Evolutionary conservation across 2,888 invertebrate species (phyloP).

Genomic region (Teinopalpus imperialis): DNA sequence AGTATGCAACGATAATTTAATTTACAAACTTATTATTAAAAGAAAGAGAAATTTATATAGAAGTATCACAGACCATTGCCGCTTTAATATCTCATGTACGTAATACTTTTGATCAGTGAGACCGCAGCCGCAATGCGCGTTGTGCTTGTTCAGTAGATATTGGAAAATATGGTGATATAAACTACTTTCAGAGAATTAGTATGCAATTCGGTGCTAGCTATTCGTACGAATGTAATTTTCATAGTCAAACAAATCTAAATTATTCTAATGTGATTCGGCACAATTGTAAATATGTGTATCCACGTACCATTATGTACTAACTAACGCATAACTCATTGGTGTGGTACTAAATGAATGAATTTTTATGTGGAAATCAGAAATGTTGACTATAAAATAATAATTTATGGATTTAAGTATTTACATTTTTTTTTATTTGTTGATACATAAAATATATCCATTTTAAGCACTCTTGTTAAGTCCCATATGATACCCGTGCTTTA

Average conservation of each 20-base stretch:
- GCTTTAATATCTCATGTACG: constrained; percentile 68
- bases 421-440: too few relatives aligned
- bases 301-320: not conserved
- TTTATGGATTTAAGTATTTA: too few relatives aligned
- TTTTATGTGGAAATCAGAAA: too few relatives aligned
- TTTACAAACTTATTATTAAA: too few relatives aligned
- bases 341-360: too few relatives aligned
- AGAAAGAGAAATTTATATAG: too few relatives aligned
- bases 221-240: constrained; percentile 35
- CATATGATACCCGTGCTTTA: too few relatives aligned
- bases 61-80: constrained; percentile 70
- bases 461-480: too few relatives aligned
- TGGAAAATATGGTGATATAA: constrained; percentile 74
- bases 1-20: too few relatives aligned
- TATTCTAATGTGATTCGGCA: constrained; percentile 2
- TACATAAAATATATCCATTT: too few relatives aligned
- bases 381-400: too few relatives aligned
- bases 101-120: constrained; percentile 76
- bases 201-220: constrained; percentile 42
- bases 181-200: constrained; percentile 65
- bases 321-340: not conserved
- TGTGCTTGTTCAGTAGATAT: constrained; percentile 63
- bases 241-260: constrained; percentile 31
- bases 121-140: constrained; percentile 59
- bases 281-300: not conserved